These are phyloP conservation scores for Malacosoma neustria DNA, from an alignment of 2,888 invertebrate species.

Conservation along the genomic window DNA sequence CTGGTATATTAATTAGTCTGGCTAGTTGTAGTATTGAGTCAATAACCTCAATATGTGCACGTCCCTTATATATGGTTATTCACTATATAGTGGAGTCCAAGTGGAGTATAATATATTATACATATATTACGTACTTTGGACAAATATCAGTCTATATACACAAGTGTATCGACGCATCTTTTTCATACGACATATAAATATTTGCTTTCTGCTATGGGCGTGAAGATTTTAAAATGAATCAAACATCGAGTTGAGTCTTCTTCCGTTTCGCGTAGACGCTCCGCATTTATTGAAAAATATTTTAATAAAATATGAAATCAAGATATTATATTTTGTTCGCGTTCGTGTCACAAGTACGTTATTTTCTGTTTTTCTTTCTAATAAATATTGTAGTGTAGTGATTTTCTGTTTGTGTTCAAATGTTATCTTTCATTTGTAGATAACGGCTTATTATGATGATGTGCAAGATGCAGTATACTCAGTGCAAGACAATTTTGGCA, in stretches of 20 bases:
- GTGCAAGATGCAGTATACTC: slow-evolving; percentile 36
- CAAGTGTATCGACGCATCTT: not conserved
- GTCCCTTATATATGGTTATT: too few species aligned
- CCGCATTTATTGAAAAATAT: not conserved
- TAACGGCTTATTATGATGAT: slow-evolving; percentile 39
- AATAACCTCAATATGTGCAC: too few species aligned
- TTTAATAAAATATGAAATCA: not conserved
- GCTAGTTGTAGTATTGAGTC: too few species aligned
- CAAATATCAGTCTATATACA: not conserved
- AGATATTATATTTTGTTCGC: slow-evolving; percentile 17
- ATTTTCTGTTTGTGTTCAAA: not conserved
- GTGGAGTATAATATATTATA: too few species aligned
- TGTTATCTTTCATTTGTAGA: slow-evolving; percentile 34
- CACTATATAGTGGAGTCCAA: too few species aligned
- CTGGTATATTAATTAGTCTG: too few species aligned
- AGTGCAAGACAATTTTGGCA: slow-evolving; percentile 41
- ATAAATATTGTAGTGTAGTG: not conserved
- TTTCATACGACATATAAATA: not conserved
- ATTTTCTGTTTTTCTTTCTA: not conserved
- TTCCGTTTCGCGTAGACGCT: not conserved
- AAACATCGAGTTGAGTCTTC: too few species aligned
- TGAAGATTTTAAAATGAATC: too few species aligned
- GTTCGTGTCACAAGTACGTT: slow-evolving; percentile 29
- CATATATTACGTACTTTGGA: too few species aligned
- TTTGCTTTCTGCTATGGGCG: not conserved